Base-by-base conservation (phyloP, 2,113 vertebrate genomes). In the Rynchops niger region DNA sequence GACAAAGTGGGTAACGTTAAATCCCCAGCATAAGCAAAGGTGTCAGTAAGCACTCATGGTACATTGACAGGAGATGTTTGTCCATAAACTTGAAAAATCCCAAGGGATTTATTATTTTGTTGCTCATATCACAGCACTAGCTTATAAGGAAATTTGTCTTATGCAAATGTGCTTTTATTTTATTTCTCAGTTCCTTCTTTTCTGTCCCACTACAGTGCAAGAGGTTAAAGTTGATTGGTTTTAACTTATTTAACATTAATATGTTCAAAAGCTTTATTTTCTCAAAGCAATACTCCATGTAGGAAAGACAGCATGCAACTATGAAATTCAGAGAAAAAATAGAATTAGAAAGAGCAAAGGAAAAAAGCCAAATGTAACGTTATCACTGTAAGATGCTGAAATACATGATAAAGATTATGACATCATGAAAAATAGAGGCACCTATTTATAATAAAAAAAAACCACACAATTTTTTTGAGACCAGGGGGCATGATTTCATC, bases 381-480 rank as follows among this genome's bases (percentile, higher is more conserved):
- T 76, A 27, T 45, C 11, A 40, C 13, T 65, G 10, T 29, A 69
- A 80, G 9, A 30, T 36, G 32, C 19, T 38, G 25, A 71, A 93
- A 93, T 93, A 38, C 16, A 19, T 40, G 52, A 65, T 34, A n/a
- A 52, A 70, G 3, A 9, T n/a, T 73, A 69, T 40, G 55, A 59
- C 2, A 1, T 9, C 32, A 11, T 63, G 53, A 70, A 84, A 94
- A 97, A 81, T 11, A 65, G 36, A 65, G 9, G 17, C 10, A 61
- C 2, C 9, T 42, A 21, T 74, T n/a, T 40, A 25, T 10, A 71
- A 34, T 5, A 53, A 18, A 73, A 77, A 45, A 45, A 53, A 6
- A 6, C 0, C 0, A 40, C 6, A 15, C 2, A 55, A 8, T 32
- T 50, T 67, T 86, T 80, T 30, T 61, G 30, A 81, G 8, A 77